These are phyloP conservation scores for Elephas maximus DNA, from an alignment of 2,113 vertebrate species.

Conservation along the genomic window DNA sequence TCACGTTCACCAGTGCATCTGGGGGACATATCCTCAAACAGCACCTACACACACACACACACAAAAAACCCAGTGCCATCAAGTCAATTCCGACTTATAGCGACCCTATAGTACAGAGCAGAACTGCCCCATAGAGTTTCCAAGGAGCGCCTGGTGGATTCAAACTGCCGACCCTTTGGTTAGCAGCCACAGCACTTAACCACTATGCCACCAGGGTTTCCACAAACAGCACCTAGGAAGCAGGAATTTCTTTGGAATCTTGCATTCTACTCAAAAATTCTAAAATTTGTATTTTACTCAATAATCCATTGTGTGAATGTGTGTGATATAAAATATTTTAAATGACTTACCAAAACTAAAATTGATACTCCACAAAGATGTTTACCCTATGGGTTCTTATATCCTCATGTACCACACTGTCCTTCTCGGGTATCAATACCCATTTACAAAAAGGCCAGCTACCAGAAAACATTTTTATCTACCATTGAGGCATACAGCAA, in stretches of 20 bases:
- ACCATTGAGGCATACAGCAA: neutral
- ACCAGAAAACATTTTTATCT: neutral
- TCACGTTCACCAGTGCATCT: neutral
- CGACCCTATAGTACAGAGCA: too few species aligned
- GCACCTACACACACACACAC: neutral
- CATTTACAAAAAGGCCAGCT: neutral
- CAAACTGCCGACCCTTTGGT: too few species aligned
- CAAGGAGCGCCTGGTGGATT: too few species aligned
- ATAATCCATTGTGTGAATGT: too few species aligned
- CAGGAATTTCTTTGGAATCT: neutral
- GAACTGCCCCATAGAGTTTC: too few species aligned
- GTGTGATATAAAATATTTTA: neutral
- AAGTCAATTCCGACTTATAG: too few species aligned
- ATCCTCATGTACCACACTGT: neutral
- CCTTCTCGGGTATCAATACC: neutral
- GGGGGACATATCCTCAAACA: neutral
- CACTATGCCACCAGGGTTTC: too few species aligned
- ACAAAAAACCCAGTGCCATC: too few species aligned
- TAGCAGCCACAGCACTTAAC: too few species aligned
- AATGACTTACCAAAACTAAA: neutral
- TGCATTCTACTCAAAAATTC: neutral
- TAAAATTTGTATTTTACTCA: neutral
- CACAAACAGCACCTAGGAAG: neutral
- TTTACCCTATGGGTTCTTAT: neutral
- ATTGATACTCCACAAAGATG: neutral